Conservation (phyloP, 2,113 vertebrate species). For the Neotoma lepida region DNA sequence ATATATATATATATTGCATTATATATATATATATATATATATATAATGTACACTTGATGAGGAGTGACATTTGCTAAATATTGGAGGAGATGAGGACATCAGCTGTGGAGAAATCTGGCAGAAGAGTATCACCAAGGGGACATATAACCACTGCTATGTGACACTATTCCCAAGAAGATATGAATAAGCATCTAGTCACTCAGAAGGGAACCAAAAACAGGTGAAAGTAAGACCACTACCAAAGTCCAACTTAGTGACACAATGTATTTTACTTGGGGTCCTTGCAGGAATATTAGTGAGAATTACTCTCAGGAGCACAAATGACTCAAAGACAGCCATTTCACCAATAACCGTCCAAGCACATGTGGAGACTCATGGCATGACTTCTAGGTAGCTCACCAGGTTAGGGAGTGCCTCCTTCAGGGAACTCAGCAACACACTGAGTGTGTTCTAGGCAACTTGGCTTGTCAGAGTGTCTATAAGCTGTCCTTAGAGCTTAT, state of each 20-base stretch:
- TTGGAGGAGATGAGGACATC: not conserved
- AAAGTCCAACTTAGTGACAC: not conserved
- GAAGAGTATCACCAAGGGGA: not conserved
- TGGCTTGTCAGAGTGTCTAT: not conserved
- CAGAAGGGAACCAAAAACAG: not conserved
- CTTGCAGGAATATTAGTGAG: not conserved
- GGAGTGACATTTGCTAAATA: conserved; percentile 14
- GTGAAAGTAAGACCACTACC: not conserved
- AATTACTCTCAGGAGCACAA: not conserved
- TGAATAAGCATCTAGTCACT: not conserved
- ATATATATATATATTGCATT: not conserved
- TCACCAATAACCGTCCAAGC: not conserved
- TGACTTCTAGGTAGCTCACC: not conserved
- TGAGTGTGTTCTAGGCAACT: not conserved
- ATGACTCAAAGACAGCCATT: not conserved
- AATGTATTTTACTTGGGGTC: not conserved
- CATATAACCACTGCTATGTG: not conserved
- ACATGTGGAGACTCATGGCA: not conserved
- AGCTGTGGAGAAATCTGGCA: not conserved
- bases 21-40: too few relatives aligned
- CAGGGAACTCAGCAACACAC: not conserved
- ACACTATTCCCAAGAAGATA: not conserved
- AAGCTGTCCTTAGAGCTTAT: not conserved
- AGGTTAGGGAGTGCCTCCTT: not conserved
- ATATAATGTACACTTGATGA: not conserved